Base-by-base conservation (phyloP, 2,113 vertebrate species). In the Pachycephala philippinensis region DNA sequence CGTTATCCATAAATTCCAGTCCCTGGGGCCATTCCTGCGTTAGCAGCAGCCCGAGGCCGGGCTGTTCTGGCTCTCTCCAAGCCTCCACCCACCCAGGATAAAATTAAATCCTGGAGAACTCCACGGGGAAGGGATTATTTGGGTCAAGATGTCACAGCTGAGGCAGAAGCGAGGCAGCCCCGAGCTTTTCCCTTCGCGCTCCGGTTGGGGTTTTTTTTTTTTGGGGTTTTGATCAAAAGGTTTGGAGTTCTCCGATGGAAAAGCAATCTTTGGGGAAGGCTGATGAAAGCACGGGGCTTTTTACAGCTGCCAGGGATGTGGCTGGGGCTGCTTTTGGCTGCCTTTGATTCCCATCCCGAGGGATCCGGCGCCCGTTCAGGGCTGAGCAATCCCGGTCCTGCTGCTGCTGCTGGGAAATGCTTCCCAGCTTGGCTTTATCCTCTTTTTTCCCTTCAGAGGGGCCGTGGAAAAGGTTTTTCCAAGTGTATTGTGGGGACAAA, bases 211-310 rank as follows among this genome's bases (percentile, higher is more conserved):
- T 39, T 70, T 68, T 56, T 84, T 53, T 39, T 39, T 44, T n/a
- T n/a, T n/a, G n/a, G n/a, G n/a, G 40, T 74, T 59, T 77, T 54
- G 53, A 96, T 96, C 89, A 93, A 90, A 95, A 90, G 75, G 16
- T 39, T 68, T 57, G 66, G 13, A 61, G 66, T 4, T 79, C 57
- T 93, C 65, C 74, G 28, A 10, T 18, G 70, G 90, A 40, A 26
- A 16, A 54, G 50, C 5, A 59, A 35, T 45, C 90, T 90, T 93
- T 47, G 56, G 95, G 96, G 95, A 95, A 59, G 33, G 42, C 44
- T 82, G 70, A 96, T 96, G 14, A 93, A 93, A 96, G 84, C n/a
- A 1, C 7, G 2, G 2, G 33, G 19, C 10, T 79, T 30, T 18
- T 35, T 33, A 2, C 11, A 26, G 87, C 93, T 85, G 74, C 0